phyloP scores from a whole-genome alignment of 2,113 vertebrate genomes.

The Rhegmatorhina hoffmannsi region DNA sequence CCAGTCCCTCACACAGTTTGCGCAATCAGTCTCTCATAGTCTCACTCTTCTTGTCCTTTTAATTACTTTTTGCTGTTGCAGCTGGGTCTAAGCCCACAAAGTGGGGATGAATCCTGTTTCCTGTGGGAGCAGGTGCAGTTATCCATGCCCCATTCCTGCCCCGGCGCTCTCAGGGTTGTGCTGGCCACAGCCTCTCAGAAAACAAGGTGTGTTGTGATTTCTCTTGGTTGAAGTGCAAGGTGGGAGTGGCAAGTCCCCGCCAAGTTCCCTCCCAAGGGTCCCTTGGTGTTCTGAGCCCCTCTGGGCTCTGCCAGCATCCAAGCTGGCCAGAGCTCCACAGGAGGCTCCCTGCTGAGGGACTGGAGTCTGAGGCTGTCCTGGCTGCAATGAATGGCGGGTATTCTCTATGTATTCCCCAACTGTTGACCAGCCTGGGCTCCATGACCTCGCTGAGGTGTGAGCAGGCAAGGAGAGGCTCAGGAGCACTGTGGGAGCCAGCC shows the following conservation, averaged over 20 bases:
- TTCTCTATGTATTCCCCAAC: neutral
- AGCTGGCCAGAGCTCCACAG: fast-evolving
- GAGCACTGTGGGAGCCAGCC: neutral
- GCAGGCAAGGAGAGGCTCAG: neutral
- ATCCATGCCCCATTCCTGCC: neutral
- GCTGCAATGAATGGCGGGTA: neutral
- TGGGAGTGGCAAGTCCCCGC: fast-evolving
- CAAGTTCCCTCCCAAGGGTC: neutral
- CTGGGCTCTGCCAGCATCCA: neutral
- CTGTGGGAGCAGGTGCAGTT: neutral
- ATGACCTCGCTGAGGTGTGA: fast-evolving
- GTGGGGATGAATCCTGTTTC: neutral
- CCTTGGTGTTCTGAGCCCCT: neutral
- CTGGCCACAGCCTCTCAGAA: no score
- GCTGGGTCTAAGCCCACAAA: neutral
- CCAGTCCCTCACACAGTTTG: neutral
- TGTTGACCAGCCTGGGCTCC: neutral
- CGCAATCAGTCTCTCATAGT: neutral
- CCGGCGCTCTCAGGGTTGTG: fast-evolving
- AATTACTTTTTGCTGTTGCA: neutral
- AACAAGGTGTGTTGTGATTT: no score
- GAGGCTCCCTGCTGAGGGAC: fast-evolving
- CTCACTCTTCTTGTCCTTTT: neutral
- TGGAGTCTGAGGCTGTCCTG: neutral
- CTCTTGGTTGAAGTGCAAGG: neutral